Base-by-base conservation (phyloP, 1,140 invertebrate genomes). In the Zaprionus nigranus region DNA sequence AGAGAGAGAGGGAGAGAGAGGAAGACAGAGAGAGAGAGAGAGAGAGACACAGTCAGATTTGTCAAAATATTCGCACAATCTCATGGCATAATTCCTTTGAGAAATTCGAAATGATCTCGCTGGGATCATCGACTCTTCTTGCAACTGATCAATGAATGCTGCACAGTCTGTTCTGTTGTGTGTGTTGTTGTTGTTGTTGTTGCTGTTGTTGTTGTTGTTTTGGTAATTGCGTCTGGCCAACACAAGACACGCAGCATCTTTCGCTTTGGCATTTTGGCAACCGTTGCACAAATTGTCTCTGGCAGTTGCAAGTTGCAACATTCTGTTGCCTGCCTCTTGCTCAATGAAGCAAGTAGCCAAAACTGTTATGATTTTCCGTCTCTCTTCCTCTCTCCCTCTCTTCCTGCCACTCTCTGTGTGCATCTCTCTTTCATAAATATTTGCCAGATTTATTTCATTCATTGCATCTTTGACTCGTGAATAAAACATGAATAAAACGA, bases 221-320 rank as follows among this genome's bases (percentile, higher is more conserved):
- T 70, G 46, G 46, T 59, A 78, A 75, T 78, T 64, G 53, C 59
- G 57, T 64, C 34, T 70, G 62, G 59, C 66, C 59, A 26, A 34
- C 30, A 34, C 3, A 34, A 38, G 49, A 70, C 76, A 75, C 56
- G 66, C 61, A 78, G 58, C 66, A 26, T 51, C 57, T 43, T 59
- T 30, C n/a, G 17, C 20, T 56, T 71, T 38, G 53, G 59, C 59
- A 75, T 75, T 69, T 68, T 24, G 24, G 40, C 17, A 63, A 70
- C 72, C 59, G 72, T 85, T 77, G 75, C 51, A 71, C 73, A 83
- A 83, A 83, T 84, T 83, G 80, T 75, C 81, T 83, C 46, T 79
- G 80, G 81, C 81, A 84, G 81, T 83, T 82, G 80, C 69, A 51
- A 84, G 81, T 83, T 82, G 80, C 62, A 51, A 22, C 40, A 62